A percentile compares a stretch with the other conserved stretches of the same genome.
phyloP scores from a whole-genome alignment of 2,113 vertebrate genomes.

The Chaetorhynchus papuensis region DNA sequence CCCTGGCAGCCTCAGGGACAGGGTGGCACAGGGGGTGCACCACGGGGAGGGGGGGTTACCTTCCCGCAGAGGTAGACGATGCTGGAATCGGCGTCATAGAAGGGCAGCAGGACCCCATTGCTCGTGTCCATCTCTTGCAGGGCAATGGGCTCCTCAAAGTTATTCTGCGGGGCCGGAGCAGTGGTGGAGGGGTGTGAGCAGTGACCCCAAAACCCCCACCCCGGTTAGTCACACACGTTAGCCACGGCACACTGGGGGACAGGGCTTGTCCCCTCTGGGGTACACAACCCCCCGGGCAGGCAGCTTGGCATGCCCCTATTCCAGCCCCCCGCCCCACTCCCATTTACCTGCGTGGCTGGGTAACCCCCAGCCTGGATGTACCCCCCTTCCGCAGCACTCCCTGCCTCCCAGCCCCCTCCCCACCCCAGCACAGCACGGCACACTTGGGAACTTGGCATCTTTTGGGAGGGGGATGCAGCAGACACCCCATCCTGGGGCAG shows the following conservation, averaged over 20 bases:
- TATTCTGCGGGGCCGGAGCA: slow-evolving; percentile 72
- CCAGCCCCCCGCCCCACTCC: rapidly evolving
- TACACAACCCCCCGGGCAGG: not conserved
- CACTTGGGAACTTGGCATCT: slow-evolving; percentile 63
- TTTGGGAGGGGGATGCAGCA: not conserved
- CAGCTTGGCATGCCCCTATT: not conserved
- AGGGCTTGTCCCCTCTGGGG: not conserved
- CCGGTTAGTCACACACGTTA: not conserved
- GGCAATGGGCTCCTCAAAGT: slow-evolving; percentile 94
- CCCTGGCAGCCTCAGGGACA: not conserved
- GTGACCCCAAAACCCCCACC: not conserved
- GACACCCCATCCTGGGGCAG: not conserved
- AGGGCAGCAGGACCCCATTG: slow-evolving; percentile 92
- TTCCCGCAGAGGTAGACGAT: slow-evolving; percentile 95
- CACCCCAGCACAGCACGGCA: slow-evolving; percentile 63
- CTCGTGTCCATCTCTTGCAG: slow-evolving; percentile 97
- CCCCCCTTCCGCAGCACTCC: no score
- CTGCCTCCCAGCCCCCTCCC: not conserved
- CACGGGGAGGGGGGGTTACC: slow-evolving; percentile 62
- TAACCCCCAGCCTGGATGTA: not conserved
- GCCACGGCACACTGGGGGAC: not conserved
- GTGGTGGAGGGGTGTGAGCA: not conserved
- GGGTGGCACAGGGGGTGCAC: not conserved
- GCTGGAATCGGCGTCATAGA: slow-evolving; percentile 92
- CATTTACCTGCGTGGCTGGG: not conserved